These are phyloP conservation scores for Psittacula derbiana DNA, from an alignment of 2,797 vertebrate genomes.

Conservation along the genomic window DNA sequence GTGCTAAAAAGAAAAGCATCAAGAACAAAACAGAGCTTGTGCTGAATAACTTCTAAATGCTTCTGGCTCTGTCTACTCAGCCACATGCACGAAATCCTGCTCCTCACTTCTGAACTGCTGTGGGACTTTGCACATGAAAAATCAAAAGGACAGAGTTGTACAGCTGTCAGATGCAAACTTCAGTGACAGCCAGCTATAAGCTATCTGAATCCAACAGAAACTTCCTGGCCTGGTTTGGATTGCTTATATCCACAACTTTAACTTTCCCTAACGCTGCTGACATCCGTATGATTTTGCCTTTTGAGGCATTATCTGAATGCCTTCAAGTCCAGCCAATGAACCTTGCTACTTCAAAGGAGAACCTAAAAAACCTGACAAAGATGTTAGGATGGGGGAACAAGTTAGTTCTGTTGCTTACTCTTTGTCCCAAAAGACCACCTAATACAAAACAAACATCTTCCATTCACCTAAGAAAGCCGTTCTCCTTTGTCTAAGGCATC, in stretches of 20 bases:
- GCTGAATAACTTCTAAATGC: neutral
- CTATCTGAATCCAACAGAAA: neutral
- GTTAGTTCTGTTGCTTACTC: neutral
- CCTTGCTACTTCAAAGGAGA: neutral
- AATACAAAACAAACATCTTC: neutral
- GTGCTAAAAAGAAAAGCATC: constrained; percentile 6
- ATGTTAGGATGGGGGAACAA: neutral
- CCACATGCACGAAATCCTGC: neutral
- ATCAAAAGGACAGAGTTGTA: neutral
- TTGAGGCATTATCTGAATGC: neutral
- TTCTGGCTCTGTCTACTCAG: neutral
- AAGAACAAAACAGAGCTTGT: neutral
- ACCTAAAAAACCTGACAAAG: neutral
- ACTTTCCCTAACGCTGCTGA: neutral
- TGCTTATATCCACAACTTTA: neutral
- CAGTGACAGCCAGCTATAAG: neutral
- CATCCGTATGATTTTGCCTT: neutral
- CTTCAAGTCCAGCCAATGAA: neutral
- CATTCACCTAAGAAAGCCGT: neutral
- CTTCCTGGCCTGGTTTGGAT: neutral
- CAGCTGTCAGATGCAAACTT: neutral
- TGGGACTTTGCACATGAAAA: neutral
- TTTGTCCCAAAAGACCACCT: neutral
- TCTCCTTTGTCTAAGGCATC: neutral
- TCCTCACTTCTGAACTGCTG: neutral